Base-by-base conservation (phyloP, 2,888 invertebrate species). In the Platycnemis pennipes region DNA sequence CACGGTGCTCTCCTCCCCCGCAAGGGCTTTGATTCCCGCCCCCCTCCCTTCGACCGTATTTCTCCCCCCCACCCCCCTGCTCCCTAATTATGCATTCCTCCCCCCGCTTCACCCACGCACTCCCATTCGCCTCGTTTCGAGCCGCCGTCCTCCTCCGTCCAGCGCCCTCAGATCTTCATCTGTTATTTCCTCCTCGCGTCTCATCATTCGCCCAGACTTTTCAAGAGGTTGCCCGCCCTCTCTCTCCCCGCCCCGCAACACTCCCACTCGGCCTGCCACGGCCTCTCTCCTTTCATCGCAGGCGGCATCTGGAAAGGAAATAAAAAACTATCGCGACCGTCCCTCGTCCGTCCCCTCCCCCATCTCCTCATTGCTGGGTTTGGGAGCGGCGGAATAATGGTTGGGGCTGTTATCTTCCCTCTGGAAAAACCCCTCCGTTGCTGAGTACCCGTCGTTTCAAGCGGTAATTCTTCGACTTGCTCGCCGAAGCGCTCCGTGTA, bases 91-190 rank as follows among this genome's bases (percentile, higher is more conserved):
- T 45, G 46, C 46, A 87, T 87, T 87, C n/a, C 44, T 46, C 46
- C 46, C 45, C 45, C 45, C 87, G 5, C 87, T 2, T 13, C 86
- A 7, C 13, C 86, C 44, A 5, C 86, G 5, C 86, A 22, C 86
- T 44, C 44, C 86, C 86, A n/a, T 26, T 22, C 26, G 37, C 85
- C 85, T 85, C 42, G 42, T 85, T 42, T 85, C 37, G 16, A n/a
- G 85, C 19, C 44, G 4, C 42, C 86, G 37, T 63, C 2, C 63
- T 63, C 63, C 87, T 86, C 86, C 45, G 26, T n/a, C 87, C 87
- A n/a, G n/a, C n/a, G 45, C n/a, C 22, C 87, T 46, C 87, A 45
- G 45, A 46, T 44, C 87, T 46, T 87, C 87, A 46, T 87, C 87
- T 46, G 87, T 87, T 46, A 45, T 44, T 44, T 87, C 87, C n/a